Evolutionary conservation across 2,113 vertebrate genomes (phyloP).

Genomic region (Delphinapterus leucas): DNA sequence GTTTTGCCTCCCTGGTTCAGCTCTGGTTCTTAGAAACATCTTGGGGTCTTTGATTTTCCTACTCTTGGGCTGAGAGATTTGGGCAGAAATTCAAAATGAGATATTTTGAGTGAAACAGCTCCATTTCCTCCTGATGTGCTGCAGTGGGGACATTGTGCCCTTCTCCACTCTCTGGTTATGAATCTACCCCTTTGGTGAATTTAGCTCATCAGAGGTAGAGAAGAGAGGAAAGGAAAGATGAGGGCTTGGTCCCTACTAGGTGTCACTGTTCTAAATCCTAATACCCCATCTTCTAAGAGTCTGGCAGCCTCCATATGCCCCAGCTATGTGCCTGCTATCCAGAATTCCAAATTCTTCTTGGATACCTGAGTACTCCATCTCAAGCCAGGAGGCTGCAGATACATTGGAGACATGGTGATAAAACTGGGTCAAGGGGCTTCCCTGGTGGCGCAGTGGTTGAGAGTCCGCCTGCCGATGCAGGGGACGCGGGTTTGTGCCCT

Average conservation of each 20-base stretch:
- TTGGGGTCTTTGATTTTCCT: not conserved
- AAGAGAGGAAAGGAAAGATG: not conserved
- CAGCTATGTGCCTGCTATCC: not conserved
- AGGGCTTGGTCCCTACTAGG: not conserved
- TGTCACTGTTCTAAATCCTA: not conserved
- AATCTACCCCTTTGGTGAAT: not conserved
- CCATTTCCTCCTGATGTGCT: not conserved
- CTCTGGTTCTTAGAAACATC: not conserved
- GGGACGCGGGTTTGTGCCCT: too few relatives aligned
- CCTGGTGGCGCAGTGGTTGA: too few relatives aligned
- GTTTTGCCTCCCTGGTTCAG: not conserved
- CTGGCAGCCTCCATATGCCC: not conserved
- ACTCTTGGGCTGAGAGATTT: not conserved
- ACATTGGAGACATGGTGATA: too few relatives aligned
- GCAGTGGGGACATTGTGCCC: not conserved
- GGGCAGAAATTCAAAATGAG: not conserved
- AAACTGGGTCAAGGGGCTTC: not conserved
- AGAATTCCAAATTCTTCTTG: not conserved
- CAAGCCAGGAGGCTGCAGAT: not conserved
- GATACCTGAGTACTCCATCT: not conserved
- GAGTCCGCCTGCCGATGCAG: too few relatives aligned
- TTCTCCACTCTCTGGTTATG: not conserved
- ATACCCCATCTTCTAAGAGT: not conserved
- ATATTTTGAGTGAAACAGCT: not conserved
- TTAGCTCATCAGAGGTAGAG: not conserved